Evolutionary conservation across 2,797 vertebrate genomes (phyloP).

Genomic region (Peromyscus nudipes): DNA sequence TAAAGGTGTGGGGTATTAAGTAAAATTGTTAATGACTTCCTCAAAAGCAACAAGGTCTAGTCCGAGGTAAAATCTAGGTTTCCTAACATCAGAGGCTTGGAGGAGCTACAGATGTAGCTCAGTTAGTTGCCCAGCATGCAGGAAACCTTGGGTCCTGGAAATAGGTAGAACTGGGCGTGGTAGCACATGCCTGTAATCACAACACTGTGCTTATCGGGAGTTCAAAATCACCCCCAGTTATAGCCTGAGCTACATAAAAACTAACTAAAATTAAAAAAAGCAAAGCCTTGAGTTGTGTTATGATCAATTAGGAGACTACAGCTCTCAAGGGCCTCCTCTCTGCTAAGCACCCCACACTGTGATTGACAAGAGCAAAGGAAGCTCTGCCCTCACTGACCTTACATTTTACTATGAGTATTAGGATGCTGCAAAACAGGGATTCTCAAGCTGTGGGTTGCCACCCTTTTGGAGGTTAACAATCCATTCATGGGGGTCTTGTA

Average conservation of each 20-base stretch:
- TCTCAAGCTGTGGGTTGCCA: not conserved
- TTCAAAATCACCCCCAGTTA: not conserved
- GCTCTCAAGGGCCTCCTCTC: not conserved
- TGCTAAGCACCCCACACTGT: not conserved
- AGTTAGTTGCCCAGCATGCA: not conserved
- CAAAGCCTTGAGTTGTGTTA: not conserved
- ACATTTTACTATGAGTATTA: not conserved
- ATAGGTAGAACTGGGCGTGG: not conserved
- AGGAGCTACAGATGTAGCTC: not conserved
- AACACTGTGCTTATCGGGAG: not conserved
- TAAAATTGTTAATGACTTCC: not conserved
- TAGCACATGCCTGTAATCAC: not conserved
- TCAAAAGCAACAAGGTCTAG: not conserved
- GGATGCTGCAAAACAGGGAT: not conserved
- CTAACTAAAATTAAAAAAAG: not conserved
- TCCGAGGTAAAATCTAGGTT: not conserved
- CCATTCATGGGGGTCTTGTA: no score
- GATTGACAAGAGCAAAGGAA: not conserved
- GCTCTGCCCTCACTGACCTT: not conserved
- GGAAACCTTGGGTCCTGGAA: not conserved
- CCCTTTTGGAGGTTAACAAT: not conserved
- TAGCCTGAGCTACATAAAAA: not conserved
- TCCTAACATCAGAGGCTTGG: slow-evolving; percentile 17
- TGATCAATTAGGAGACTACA: not conserved
- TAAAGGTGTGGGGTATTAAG: not conserved